phyloP scores from a whole-genome alignment of 2,113 vertebrate genomes.

The Mormyrus lacerda region DNA sequence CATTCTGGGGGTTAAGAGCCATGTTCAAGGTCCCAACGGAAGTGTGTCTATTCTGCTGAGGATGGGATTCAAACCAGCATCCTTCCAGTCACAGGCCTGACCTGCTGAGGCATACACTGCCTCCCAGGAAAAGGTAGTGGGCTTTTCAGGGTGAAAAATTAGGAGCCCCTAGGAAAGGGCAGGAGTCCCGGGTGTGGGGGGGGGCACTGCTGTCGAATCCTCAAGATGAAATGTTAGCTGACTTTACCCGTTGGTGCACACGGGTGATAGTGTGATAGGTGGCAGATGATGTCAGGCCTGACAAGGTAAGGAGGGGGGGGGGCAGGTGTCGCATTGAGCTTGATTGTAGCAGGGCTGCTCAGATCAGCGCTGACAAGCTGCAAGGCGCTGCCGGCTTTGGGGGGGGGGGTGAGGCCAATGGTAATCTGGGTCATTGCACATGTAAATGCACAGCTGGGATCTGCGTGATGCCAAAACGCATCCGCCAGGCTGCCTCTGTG shows the following conservation, averaged over 20 bases:
- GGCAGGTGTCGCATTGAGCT: neutral
- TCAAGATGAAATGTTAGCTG: neutral
- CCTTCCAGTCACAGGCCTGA: neutral
- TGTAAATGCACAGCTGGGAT: slow-evolving; percentile 81
- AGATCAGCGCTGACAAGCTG: slow-evolving; percentile 66
- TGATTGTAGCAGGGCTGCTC: neutral
- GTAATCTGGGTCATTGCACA: slow-evolving; percentile 85
- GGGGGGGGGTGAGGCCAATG: slow-evolving; percentile 49
- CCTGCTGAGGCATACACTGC: neutral
- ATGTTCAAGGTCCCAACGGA: neutral
- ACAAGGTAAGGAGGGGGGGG: neutral
- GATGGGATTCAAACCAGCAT: neutral
- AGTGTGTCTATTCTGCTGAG: neutral
- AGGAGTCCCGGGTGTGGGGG: no score
- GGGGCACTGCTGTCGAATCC: neutral
- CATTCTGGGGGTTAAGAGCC: neutral
- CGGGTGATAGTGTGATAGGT: neutral
- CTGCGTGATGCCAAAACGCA: slow-evolving; percentile 62
- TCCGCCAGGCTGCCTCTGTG: slow-evolving; percentile 63
- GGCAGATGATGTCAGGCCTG: neutral
- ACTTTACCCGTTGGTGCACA: neutral
- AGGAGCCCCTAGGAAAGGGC: neutral
- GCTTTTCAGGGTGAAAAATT: neutral
- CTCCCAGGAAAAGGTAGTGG: neutral
- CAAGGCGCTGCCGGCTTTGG: neutral